A percentile compares a stretch with the other conserved stretches of the same genome.
These are phyloP conservation scores for Echeneis naucrates DNA, from an alignment of 2,797 vertebrate genomes.

Conservation along the genomic window DNA sequence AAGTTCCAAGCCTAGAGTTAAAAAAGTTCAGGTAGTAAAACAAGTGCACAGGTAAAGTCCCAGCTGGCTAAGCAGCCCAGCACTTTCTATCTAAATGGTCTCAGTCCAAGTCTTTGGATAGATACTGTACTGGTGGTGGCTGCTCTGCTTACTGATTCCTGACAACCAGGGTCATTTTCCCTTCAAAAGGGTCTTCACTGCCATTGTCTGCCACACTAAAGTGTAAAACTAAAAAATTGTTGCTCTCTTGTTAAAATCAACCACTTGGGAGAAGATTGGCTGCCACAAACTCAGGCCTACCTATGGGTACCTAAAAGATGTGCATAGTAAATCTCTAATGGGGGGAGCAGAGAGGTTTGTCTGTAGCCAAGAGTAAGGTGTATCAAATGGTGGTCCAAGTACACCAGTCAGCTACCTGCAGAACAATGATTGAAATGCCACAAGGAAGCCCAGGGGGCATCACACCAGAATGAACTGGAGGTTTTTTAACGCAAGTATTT, in stretches of 20 bases:
- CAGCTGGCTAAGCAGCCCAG: no score
- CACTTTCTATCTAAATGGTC: neutral
- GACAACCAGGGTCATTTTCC: neutral
- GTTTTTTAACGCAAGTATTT: constrained; percentile 14
- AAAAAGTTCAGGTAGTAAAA: no score
- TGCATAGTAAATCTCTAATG: neutral
- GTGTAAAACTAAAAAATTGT: neutral
- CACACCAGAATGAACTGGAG: neutral
- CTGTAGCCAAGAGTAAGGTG: no score
- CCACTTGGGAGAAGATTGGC: neutral
- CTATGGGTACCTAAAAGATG: neutral
- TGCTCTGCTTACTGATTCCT: neutral
- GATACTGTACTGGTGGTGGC: no score
- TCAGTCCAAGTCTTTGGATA: no score
- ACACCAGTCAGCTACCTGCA: neutral
- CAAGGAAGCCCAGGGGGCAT: no score
- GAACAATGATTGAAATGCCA: no score
- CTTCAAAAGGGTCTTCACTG: neutral
- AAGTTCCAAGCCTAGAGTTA: neutral
- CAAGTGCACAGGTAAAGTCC: no score
- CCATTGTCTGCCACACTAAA: neutral
- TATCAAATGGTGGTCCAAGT: no score
- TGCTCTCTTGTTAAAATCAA: neutral
- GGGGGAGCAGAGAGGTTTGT: neutral
- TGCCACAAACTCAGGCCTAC: neutral